Percentiles rank a stretch among this genome's conserved stretches.
Evolutionary conservation across 2,113 vertebrate genomes (phyloP).

Genomic region (Himantopus leucocephalus): DNA sequence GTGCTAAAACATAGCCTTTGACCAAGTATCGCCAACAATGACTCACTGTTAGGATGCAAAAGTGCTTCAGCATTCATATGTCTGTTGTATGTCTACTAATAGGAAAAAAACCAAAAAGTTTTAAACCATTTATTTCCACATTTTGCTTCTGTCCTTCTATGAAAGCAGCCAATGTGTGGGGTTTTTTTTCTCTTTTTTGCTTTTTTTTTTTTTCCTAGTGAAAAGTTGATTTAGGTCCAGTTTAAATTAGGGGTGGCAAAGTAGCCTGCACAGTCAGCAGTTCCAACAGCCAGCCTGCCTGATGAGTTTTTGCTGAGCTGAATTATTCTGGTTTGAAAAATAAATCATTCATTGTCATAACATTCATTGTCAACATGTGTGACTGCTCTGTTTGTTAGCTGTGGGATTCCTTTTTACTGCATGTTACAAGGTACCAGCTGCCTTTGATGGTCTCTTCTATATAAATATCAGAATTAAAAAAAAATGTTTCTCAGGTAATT

Average conservation of each 20-base stretch:
- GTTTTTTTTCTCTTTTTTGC: neutral
- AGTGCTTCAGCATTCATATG: neutral
- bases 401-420: neutral
- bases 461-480: neutral
- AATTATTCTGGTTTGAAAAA: neutral
- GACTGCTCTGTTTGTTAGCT: neutral
- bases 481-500: neutral
- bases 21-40: neutral
- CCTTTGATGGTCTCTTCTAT: neutral
- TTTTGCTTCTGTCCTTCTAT: neutral
- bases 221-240: neutral
- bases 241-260: neutral
- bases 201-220: neutral
- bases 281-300: neutral
- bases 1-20: neutral
- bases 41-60: neutral
- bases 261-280: neutral
- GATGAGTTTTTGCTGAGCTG: neutral
- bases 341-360: neutral
- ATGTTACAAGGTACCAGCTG: neutral
- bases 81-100: neutral
- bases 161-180: neutral
- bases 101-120: neutral
- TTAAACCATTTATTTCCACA: neutral
- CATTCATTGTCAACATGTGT: neutral